Conservation (phyloP, 2,797 vertebrate species). For the Myotis vivesi region DNA sequence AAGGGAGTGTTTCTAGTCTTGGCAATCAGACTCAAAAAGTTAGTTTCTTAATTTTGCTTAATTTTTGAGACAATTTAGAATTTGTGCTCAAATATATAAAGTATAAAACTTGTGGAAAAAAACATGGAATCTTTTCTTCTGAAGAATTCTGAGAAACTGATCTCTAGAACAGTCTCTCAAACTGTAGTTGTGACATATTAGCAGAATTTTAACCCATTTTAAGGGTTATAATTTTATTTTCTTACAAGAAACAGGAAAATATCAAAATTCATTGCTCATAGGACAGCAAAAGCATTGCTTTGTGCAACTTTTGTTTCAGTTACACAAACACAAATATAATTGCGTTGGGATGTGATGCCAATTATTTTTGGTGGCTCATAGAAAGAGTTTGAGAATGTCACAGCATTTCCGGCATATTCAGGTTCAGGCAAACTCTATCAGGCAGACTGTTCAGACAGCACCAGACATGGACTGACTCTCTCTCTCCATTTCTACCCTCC, state of each 20-base stretch:
- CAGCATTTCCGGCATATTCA: background rate
- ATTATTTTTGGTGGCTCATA: background rate
- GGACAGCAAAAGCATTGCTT: background rate
- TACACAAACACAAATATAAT: background rate
- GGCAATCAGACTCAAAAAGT: background rate
- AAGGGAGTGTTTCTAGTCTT: background rate
- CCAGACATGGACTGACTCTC: background rate
- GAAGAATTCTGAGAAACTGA: background rate
- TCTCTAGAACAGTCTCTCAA: constrained; percentile 3
- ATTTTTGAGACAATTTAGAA: constrained; percentile 28
- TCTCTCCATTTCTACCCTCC: background rate
- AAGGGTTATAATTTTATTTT: background rate
- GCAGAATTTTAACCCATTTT: background rate
- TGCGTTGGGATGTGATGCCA: background rate
- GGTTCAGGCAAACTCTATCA: background rate
- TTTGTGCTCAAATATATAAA: constrained; percentile 3
- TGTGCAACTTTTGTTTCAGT: constrained; percentile 27
- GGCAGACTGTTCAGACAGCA: background rate
- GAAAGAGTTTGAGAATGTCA: background rate
- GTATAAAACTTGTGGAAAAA: background rate
- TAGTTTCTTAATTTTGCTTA: constrained; percentile 1
- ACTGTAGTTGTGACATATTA: background rate
- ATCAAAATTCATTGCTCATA: background rate
- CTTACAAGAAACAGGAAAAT: background rate
- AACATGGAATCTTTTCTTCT: constrained; percentile 9